These are phyloP conservation scores for Drosophila barbarae DNA, from an alignment of 2,888 invertebrate species.

Conservation along the genomic window DNA sequence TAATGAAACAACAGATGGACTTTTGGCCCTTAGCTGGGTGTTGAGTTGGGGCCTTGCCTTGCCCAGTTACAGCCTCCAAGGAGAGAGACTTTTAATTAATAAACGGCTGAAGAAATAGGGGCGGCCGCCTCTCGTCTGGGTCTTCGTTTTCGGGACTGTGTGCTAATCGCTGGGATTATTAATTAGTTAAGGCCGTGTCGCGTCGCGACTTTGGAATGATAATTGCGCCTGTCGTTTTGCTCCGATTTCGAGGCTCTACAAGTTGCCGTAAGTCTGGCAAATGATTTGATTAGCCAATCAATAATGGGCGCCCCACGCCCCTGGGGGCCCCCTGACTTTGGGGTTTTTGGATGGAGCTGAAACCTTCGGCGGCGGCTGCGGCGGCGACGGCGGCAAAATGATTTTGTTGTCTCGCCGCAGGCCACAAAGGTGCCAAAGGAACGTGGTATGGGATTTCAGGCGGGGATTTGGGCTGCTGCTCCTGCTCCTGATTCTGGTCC, in stretches of 20 bases:
- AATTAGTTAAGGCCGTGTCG: slow-evolving; percentile 58
- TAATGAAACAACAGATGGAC: slow-evolving; percentile 25
- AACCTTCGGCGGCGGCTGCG: slow-evolving; percentile 68
- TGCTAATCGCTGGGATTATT: slow-evolving; percentile 70
- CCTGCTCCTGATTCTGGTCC: slow-evolving; percentile 22
- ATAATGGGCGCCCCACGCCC: slow-evolving; percentile 56
- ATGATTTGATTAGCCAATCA: slow-evolving; percentile 75
- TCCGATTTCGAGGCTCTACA: slow-evolving; percentile 29
- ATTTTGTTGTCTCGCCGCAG: slow-evolving; percentile 79
- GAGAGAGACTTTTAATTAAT: slow-evolving; percentile 65
- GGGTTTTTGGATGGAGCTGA: slow-evolving; percentile 31
- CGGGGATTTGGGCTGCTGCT: slow-evolving; percentile 69
- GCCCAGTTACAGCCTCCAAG: slow-evolving; percentile 47
- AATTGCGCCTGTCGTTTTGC: slow-evolving; percentile 68
- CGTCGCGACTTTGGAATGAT: slow-evolving; percentile 64
- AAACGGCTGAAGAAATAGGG: slow-evolving; percentile 44
- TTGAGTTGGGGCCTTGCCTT: slow-evolving; percentile 57
- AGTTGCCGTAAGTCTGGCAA: slow-evolving; percentile 49
- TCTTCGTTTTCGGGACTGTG: slow-evolving; percentile 27
- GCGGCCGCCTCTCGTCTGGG: slow-evolving; percentile 7
- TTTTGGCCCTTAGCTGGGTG: slow-evolving; percentile 44
- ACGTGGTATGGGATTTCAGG: slow-evolving; percentile 37
- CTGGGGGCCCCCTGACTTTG: slow-evolving; percentile 6
- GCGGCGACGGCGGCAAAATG: slow-evolving; percentile 75
- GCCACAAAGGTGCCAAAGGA: slow-evolving; percentile 77